Evolutionary conservation across 2,113 vertebrate genomes (phyloP).

Genomic region (Chloebia gouldiae): DNA sequence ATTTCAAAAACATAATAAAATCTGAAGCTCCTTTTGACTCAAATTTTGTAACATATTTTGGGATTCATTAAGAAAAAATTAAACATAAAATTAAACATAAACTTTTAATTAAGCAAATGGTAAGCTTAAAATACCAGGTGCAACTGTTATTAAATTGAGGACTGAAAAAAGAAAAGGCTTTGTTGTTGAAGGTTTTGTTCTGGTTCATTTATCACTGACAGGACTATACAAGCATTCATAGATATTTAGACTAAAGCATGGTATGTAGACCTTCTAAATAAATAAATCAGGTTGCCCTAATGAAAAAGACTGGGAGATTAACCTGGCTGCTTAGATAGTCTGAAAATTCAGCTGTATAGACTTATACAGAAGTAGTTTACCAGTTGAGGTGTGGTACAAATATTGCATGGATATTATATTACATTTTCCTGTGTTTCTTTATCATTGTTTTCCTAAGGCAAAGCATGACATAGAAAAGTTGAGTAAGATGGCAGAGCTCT

Average conservation of each 20-base stretch:
- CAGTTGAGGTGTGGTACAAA: neutral
- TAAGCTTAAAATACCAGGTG: neutral
- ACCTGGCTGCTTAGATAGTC: neutral
- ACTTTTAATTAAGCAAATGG: neutral
- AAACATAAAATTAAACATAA: neutral
- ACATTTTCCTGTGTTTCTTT: neutral
- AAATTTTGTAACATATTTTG: neutral
- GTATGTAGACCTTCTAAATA: neutral
- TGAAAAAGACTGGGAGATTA: neutral
- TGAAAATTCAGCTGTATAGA: neutral
- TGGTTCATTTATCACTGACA: neutral
- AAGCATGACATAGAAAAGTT: neutral
- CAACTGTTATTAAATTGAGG: neutral
- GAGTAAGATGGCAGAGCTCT: neutral
- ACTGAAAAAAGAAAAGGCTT: neutral
- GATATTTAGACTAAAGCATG: neutral
- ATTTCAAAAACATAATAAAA: neutral
- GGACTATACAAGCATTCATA: neutral
- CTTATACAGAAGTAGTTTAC: neutral
- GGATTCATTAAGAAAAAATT: neutral
- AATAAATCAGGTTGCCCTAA: neutral
- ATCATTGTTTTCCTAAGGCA: neutral
- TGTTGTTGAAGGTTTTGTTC: neutral
- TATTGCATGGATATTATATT: neutral
- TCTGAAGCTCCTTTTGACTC: neutral